Percentiles rank a stretch among this genome's conserved stretches.
phyloP scores from a whole-genome alignment of 2,888 invertebrate species.

The Sinodicranocentrus sp. region DNA sequence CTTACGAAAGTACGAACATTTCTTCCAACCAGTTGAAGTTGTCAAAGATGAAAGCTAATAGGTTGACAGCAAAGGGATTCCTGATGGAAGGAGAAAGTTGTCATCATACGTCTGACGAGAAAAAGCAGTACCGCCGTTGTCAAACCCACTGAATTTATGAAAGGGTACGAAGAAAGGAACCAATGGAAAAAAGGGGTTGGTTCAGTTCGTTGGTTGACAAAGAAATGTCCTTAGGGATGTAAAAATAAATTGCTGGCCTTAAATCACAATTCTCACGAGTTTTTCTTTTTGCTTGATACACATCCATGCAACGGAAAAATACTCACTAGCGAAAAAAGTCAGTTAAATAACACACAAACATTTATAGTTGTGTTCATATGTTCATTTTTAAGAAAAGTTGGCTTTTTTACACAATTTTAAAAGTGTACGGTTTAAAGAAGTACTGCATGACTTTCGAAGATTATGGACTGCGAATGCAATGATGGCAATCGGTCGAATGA shows the following conservation, averaged over 20 bases:
- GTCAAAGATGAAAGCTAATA: neutral
- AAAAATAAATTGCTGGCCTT: slow-evolving; percentile 21
- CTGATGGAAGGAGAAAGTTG: neutral
- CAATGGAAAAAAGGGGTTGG: neutral
- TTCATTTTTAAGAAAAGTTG: too few species aligned
- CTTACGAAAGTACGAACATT: too few species aligned
- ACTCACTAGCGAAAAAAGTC: slow-evolving; percentile 4
- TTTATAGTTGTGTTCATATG: too few species aligned
- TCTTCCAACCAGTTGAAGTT: too few species aligned
- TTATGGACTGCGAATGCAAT: too few species aligned
- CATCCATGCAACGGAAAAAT: neutral
- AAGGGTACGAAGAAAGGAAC: neutral
- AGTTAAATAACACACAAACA: too few species aligned
- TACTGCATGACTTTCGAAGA: too few species aligned
- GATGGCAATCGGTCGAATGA: too few species aligned
- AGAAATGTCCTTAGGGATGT: slow-evolving; percentile 13
- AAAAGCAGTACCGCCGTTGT: neutral
- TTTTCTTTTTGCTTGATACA: neutral
- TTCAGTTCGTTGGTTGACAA: neutral
- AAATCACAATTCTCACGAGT: slow-evolving; percentile 13
- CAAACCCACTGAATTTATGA: too few species aligned
- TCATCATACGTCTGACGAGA: neutral
- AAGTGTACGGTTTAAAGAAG: too few species aligned
- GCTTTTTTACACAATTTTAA: too few species aligned
- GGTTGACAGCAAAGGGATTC: neutral